These are phyloP conservation scores for Bellardia pandia DNA, from an alignment of 2,888 invertebrate species.

Conservation along the genomic window DNA sequence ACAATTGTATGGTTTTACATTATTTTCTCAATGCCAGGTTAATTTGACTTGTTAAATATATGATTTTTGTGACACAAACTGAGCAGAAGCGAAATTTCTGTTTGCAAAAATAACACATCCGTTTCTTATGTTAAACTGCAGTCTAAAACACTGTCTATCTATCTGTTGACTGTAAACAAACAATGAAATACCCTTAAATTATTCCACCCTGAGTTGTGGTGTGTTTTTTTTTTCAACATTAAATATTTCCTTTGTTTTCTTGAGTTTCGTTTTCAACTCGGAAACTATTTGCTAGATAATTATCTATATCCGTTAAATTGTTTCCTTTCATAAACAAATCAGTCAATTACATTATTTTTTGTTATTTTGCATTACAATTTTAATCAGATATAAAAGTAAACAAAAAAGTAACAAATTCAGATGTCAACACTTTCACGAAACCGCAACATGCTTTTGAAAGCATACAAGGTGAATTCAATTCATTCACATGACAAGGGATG, in stretches of 20 bases:
- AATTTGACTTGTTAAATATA: background rate
- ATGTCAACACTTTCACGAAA: slow-evolving; percentile 70
- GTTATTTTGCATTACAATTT: slow-evolving; percentile 39
- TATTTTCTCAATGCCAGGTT: background rate
- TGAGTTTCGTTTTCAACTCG: slow-evolving; percentile 37
- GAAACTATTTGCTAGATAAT: slow-evolving; percentile 60
- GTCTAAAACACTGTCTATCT: background rate
- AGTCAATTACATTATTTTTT: slow-evolving; percentile 56
- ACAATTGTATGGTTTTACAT: background rate
- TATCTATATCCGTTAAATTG: slow-evolving; percentile 67
- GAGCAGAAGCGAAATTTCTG: background rate
- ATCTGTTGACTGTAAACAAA: slow-evolving; percentile 26
- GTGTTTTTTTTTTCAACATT: background rate
- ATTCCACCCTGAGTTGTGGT: slow-evolving; percentile 6
- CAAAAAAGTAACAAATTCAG: slow-evolving; percentile 46
- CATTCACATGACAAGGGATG: slow-evolving; percentile 41
- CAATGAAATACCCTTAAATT: slow-evolving; percentile 35
- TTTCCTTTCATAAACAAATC: slow-evolving; percentile 65
- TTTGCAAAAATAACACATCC: slow-evolving; percentile 3
- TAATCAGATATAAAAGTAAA: slow-evolving; percentile 58
- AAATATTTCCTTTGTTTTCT: background rate
- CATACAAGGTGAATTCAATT: slow-evolving; percentile 17
- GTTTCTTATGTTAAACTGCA: background rate
- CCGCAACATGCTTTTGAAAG: slow-evolving; percentile 52
- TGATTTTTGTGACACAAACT: background rate